Percentiles rank a stretch among this genome's conserved stretches.
These are phyloP conservation scores for Coturnix japonica DNA, from an alignment of 2,113 vertebrate genomes.

Conservation along the genomic window DNA sequence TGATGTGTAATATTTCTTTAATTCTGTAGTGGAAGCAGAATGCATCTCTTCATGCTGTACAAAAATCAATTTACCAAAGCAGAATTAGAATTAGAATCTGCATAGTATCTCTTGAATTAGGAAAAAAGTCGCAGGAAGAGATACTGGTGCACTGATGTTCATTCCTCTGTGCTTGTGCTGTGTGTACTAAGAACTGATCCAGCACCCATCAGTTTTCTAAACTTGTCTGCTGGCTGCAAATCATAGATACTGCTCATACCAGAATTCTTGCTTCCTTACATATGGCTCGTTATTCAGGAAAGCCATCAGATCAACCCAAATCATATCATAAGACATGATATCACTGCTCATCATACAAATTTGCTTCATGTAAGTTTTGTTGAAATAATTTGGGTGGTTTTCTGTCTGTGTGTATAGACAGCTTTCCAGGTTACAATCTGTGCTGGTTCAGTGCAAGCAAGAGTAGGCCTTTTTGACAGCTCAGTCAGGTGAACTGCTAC, in stretches of 20 bases:
- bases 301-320: neutral
- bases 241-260: neutral
- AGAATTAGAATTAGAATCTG: neutral
- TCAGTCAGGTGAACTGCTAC: neutral
- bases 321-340: neutral
- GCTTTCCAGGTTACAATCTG: neutral
- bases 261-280: neutral
- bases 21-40: slow-evolving; percentile 48
- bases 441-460: neutral
- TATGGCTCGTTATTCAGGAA: neutral
- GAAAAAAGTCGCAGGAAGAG: neutral
- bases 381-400: neutral
- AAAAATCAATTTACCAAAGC: slow-evolving; percentile 57
- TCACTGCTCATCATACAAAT: slow-evolving; percentile 20
- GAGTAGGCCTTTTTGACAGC: slow-evolving; percentile 5
- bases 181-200: neutral
- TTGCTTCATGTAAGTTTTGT: neutral
- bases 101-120: neutral
- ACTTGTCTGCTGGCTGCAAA: neutral
- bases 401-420: neutral
- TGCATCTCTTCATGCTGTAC: neutral
- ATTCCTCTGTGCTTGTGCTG: neutral
- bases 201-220: neutral
- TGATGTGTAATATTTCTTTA: slow-evolving; percentile 47
- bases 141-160: neutral